Conservation (phyloP, 30 jellyfish, hydroid and myxozoan species). For the Aurelia coerulea region DNA sequence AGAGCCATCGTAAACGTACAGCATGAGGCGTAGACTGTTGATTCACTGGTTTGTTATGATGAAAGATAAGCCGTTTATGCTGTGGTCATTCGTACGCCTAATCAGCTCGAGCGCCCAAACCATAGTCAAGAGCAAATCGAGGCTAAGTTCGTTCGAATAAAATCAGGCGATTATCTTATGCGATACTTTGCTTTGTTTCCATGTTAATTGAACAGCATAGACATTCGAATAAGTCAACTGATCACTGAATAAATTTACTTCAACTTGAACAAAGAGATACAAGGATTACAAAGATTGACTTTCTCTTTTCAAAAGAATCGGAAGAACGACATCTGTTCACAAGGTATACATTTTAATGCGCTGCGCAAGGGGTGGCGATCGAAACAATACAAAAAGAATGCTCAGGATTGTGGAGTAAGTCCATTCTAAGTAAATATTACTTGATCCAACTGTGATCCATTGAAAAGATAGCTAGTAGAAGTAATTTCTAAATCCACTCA, state of each 20-base stretch:
- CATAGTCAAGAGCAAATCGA: background rate
- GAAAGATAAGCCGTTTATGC: background rate
- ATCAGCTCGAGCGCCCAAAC: background rate
- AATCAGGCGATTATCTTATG: conserved; percentile 59
- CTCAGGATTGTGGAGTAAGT: no score
- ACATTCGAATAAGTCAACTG: conserved; percentile 60
- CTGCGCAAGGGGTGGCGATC: conserved; percentile 25
- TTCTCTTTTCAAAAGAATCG: conserved; percentile 34
- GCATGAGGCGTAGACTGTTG: no score
- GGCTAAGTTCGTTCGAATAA: conserved; percentile 20
- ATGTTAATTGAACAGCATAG: conserved; percentile 76
- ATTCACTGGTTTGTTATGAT: no score
- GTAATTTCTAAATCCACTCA: no score
- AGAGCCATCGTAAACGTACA: conserved; percentile 34
- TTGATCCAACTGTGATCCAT: no score
- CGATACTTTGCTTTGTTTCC: conserved; percentile 66
- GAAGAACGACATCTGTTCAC: conserved; percentile 61
- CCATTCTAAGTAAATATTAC: conserved; percentile 9
- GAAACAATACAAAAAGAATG: background rate
- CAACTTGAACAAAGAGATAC: conserved; percentile 53
- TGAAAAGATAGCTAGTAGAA: no score
- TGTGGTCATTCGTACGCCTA: background rate
- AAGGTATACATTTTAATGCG: conserved; percentile 19
- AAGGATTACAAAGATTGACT: conserved; percentile 63
- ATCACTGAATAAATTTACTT: conserved; percentile 4